These are phyloP conservation scores for Amblyjoppa proteus DNA, from an alignment of 2,888 invertebrate species.

Conservation along the genomic window DNA sequence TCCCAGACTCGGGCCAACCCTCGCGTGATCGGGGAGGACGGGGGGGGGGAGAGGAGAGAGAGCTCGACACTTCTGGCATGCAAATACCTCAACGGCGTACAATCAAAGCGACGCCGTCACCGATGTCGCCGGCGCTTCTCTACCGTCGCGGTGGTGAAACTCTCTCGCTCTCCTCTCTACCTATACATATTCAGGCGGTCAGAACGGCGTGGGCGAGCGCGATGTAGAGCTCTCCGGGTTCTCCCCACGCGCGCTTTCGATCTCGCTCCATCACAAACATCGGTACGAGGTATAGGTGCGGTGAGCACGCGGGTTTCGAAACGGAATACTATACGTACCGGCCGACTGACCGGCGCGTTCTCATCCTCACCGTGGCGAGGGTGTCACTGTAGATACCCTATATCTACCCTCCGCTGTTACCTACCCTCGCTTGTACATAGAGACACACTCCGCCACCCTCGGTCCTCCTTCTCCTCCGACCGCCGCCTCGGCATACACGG, in stretches of 20 bases:
- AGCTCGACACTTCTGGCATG: slow-evolving; percentile 67
- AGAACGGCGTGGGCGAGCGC: slow-evolving; percentile 71
- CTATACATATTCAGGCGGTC: slow-evolving; percentile 79
- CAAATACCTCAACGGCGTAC: slow-evolving; percentile 75
- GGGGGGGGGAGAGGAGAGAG: no score
- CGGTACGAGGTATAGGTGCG: slow-evolving; percentile 34
- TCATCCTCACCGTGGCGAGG: slow-evolving; percentile 54
- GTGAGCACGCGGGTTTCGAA: slow-evolving; percentile 42
- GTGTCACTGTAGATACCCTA: slow-evolving; percentile 53
- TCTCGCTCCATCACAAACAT: slow-evolving; percentile 46
- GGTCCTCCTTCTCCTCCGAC: not conserved
- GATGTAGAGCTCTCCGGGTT: slow-evolving; percentile 64
- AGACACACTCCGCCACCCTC: not conserved
- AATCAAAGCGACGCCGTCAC: slow-evolving; percentile 76
- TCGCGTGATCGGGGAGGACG: not conserved
- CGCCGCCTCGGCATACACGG: slow-evolving; percentile 43
- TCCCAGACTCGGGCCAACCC: not conserved
- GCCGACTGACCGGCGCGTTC: slow-evolving; percentile 28
- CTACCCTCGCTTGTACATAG: slow-evolving; percentile 45
- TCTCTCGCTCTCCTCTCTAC: slow-evolving; percentile 1
- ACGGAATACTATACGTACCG: slow-evolving; percentile 47
- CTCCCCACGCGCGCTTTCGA: slow-evolving; percentile 22
- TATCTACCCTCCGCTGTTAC: slow-evolving; percentile 11
- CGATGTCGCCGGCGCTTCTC: slow-evolving; percentile 25
- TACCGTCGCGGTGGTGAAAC: slow-evolving; percentile 5